Conservation (phyloP, 2,888 invertebrate genomes). For the Pyrrhopygopsis socrates region DNA sequence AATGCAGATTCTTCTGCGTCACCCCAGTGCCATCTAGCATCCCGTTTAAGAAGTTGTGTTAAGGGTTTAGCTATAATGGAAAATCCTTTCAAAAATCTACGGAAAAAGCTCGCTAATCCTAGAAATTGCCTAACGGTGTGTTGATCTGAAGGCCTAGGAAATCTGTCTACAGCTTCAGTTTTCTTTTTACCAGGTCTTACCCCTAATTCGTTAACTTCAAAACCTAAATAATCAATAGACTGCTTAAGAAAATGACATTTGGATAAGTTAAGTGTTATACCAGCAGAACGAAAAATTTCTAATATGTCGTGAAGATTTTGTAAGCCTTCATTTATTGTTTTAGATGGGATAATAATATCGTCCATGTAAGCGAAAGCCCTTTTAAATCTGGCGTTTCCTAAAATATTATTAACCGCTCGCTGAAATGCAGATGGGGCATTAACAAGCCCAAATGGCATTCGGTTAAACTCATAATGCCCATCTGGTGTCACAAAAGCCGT, state of each 20-base stretch:
- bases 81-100: slow-evolving; percentile 50
- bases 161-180: slow-evolving; percentile 44
- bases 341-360: slow-evolving; percentile 60
- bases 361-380: slow-evolving; percentile 67
- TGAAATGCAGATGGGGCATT: slow-evolving; percentile 69
- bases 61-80: slow-evolving; percentile 54
- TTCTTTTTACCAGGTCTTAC: slow-evolving; percentile 40
- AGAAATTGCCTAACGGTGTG: slow-evolving; percentile 48
- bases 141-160: slow-evolving; percentile 39
- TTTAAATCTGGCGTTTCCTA: slow-evolving; percentile 40
- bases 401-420: slow-evolving; percentile 35
- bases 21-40: slow-evolving; percentile 75
- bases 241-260: slow-evolving; percentile 41
- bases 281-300: slow-evolving; percentile 24
- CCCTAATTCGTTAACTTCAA: slow-evolving; percentile 41
- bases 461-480: slow-evolving; percentile 63
- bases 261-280: slow-evolving; percentile 45
- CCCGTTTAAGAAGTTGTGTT: slow-evolving; percentile 56
- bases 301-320: slow-evolving; percentile 20
- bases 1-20: slow-evolving; percentile 81
- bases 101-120: slow-evolving; percentile 52
- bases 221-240: slow-evolving; percentile 43
- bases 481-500: slow-evolving; percentile 67
- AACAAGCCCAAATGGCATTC: slow-evolving; percentile 66
- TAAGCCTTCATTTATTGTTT: slow-evolving; percentile 49